These are phyloP conservation scores for Venustaconcha ellipsiformis DNA, from an alignment of 1,140 invertebrate genomes.

Conservation along the genomic window DNA sequence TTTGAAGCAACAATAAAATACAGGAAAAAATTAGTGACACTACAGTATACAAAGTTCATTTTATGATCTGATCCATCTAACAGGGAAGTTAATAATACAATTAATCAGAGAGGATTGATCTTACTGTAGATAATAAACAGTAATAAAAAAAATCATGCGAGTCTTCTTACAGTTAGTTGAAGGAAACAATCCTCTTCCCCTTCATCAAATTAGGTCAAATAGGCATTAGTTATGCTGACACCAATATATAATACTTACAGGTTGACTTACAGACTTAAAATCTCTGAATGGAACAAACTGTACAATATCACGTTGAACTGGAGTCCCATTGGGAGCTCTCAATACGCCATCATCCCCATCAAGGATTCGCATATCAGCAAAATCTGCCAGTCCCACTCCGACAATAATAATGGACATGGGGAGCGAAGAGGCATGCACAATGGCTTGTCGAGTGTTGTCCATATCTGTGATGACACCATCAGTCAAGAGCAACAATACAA, in stretches of 20 bases:
- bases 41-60: too few relatives aligned
- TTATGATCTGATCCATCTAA: too few relatives aligned
- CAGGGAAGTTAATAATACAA: too few relatives aligned
- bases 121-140: too few relatives aligned
- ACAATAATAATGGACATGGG: conserved; percentile 77
- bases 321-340: conserved; percentile 59
- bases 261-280: conserved; percentile 64
- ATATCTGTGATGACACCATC: conserved; percentile 80
- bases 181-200: too few relatives aligned
- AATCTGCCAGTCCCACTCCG: conserved; percentile 75
- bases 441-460: conserved; percentile 74
- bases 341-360: conserved; percentile 74
- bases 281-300: conserved; percentile 75
- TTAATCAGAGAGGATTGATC: too few relatives aligned
- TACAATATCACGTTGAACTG: conserved; percentile 74
- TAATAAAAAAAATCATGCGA: too few relatives aligned
- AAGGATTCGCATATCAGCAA: conserved; percentile 72
- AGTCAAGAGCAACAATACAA: conserved; percentile 77
- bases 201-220: too few relatives aligned
- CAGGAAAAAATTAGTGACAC: too few relatives aligned
- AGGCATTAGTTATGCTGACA: too few relatives aligned
- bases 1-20: too few relatives aligned
- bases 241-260: not conserved
- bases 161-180: too few relatives aligned
- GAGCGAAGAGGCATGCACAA: conserved; percentile 72